These are phyloP conservation scores for Botrylloides violaceus DNA, from an alignment of 23 tunicate species.

Conservation along the genomic window DNA sequence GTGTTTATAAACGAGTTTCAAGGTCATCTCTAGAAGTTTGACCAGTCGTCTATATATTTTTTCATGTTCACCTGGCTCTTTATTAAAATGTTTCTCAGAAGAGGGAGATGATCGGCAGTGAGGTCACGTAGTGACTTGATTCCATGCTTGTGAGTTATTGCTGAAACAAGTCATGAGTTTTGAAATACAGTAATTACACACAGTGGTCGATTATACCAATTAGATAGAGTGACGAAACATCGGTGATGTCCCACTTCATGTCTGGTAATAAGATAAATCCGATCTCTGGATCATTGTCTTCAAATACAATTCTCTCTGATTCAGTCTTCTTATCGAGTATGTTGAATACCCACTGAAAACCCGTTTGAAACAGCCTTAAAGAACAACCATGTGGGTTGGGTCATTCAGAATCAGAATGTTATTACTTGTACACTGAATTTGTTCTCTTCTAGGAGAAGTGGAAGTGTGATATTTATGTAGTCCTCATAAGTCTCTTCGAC, in stretches of 20 bases:
- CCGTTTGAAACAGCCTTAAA: no score
- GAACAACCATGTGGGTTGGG: no score
- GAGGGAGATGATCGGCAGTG: constrained; percentile 45
- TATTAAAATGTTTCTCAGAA: constrained; percentile 41
- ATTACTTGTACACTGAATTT: constrained; percentile 22
- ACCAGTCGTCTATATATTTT: no score
- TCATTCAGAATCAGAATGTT: no score
- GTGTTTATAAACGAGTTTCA: no score
- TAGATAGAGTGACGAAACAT: constrained; percentile 38
- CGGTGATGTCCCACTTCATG: constrained; percentile 82
- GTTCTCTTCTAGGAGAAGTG: constrained; percentile 46
- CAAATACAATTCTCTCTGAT: constrained; percentile 60
- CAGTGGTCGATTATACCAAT: constrained; percentile 34
- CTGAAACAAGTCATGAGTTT: no score
- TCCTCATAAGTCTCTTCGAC: constrained; percentile 67
- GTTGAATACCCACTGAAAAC: constrained; percentile 90
- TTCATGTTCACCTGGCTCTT: constrained; percentile 8
- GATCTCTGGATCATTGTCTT: constrained; percentile 46
- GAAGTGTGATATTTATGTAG: constrained; percentile 37
- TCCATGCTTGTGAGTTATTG: constrained; percentile 44
- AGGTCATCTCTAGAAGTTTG: no score
- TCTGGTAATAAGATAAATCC: constrained; percentile 84
- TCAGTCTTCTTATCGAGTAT: constrained; percentile 80
- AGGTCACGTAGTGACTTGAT: constrained; percentile 68
- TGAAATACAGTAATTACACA: no score